A percentile compares a stretch with the other conserved stretches of the same genome.
Conservation (phyloP, 2,888 invertebrate species). For the Chalcosyrphus nemorum region DNA sequence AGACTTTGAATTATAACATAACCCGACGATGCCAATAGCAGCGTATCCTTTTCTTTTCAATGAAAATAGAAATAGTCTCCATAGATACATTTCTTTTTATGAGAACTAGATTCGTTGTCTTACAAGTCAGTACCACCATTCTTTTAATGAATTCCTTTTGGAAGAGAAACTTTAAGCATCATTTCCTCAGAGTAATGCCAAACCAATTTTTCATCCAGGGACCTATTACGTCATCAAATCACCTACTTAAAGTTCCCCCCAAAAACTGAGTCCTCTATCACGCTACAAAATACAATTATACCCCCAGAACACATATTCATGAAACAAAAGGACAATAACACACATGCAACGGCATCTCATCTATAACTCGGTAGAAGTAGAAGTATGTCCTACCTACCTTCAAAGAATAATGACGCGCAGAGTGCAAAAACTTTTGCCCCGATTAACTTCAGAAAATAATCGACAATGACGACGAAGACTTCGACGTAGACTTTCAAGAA, state of each 20-base stretch:
- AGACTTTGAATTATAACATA: no score
- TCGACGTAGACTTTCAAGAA: constrained; percentile 28
- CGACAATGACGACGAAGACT: constrained; percentile 70
- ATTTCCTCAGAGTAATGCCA: neutral
- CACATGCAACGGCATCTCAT: constrained; percentile 9
- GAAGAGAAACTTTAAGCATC: neutral
- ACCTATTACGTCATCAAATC: constrained; percentile 22
- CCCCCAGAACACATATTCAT: constrained; percentile 5
- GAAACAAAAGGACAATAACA: constrained; percentile 23
- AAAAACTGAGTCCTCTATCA: neutral
- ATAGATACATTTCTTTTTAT: no score
- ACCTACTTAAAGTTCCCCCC: constrained; percentile 1
- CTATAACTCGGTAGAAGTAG: no score
- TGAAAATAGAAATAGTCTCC: no score
- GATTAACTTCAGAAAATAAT: constrained; percentile 70
- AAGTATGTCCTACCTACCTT: neutral
- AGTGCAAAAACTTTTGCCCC: constrained; percentile 69
- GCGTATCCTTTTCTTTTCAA: no score
- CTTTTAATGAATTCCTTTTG: neutral
- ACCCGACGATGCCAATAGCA: no score
- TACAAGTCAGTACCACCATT: neutral
- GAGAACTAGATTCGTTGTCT: no score
- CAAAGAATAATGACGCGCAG: constrained; percentile 59
- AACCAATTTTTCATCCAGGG: constrained; percentile 7
- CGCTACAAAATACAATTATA: neutral